Conservation (phyloP, 2,797 vertebrate genomes). For the Cheirogaleus major region DNA sequence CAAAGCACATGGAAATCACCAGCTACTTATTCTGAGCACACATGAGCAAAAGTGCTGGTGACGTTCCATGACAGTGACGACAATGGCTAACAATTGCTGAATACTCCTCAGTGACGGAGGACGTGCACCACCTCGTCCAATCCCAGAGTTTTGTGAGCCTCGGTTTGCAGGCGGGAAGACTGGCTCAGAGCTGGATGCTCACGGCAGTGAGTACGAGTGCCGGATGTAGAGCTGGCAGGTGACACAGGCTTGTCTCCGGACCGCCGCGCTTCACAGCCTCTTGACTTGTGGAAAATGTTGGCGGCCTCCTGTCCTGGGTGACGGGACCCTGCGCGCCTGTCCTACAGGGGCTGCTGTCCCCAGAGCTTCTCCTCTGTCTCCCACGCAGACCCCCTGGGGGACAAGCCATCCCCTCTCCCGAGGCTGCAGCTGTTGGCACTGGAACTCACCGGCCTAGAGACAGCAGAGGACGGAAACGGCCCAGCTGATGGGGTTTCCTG, state of each 20-base stretch:
- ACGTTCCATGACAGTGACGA: fast-evolving
- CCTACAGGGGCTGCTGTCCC: too few species aligned
- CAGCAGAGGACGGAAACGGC: background rate
- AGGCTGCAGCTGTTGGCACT: fast-evolving
- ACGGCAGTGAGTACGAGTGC: background rate
- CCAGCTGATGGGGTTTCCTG: background rate
- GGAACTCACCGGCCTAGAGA: background rate
- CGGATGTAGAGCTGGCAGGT: fast-evolving
- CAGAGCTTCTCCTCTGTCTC: background rate
- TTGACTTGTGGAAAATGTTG: background rate
- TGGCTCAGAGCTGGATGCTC: background rate
- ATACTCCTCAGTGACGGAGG: background rate
- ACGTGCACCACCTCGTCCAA: fast-evolving
- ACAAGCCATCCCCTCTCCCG: fast-evolving
- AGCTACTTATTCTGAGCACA: background rate
- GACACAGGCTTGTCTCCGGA: background rate
- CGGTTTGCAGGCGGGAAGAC: background rate
- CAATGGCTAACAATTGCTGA: fast-evolving
- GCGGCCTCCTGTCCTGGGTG: background rate
- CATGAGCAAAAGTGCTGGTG: background rate
- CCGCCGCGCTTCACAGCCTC: fast-evolving
- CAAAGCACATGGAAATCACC: background rate
- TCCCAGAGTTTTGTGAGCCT: background rate
- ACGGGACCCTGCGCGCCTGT: background rate
- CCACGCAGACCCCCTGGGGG: background rate